Conservation (phyloP, 2,888 invertebrate genomes). For the Tiliacea aurago region DNA sequence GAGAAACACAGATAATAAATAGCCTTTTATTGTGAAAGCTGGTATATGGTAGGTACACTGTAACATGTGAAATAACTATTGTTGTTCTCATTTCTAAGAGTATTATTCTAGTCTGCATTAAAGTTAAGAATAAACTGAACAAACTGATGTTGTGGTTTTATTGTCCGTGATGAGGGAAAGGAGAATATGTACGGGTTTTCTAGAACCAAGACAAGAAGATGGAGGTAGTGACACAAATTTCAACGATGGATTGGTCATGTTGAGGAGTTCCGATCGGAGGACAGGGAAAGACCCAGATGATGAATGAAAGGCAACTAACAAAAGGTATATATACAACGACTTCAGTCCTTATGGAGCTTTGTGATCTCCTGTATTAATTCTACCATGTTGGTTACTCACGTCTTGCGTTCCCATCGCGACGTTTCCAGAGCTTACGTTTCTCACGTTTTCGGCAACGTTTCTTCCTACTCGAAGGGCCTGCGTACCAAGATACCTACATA, state of each 20-base stretch:
- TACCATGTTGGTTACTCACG: background rate
- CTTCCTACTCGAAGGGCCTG: background rate
- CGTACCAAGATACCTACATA: background rate
- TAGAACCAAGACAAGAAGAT: background rate
- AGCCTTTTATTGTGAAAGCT: conserved; percentile 89
- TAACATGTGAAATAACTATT: conserved; percentile 90
- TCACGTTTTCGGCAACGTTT: too few species aligned
- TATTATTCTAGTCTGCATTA: conserved; percentile 91
- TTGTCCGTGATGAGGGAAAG: conserved; percentile 44
- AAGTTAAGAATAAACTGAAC: conserved; percentile 90
- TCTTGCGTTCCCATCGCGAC: background rate
- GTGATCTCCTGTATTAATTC: background rate
- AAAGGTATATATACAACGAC: too few species aligned
- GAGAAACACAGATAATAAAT: conserved; percentile 89
- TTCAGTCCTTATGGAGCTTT: background rate
- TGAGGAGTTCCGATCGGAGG: too few species aligned
- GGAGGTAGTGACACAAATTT: too few species aligned
- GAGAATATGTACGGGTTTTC: too few species aligned
- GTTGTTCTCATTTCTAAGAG: conserved; percentile 91
- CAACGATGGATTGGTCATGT: too few species aligned
- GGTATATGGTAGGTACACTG: conserved; percentile 89
- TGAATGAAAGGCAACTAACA: too few species aligned
- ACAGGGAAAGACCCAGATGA: too few species aligned
- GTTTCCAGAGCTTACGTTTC: background rate
- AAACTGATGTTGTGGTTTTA: conserved; percentile 80